phyloP scores from a whole-genome alignment of 2,797 vertebrate species.

The Xiphophorus birchmanni region DNA sequence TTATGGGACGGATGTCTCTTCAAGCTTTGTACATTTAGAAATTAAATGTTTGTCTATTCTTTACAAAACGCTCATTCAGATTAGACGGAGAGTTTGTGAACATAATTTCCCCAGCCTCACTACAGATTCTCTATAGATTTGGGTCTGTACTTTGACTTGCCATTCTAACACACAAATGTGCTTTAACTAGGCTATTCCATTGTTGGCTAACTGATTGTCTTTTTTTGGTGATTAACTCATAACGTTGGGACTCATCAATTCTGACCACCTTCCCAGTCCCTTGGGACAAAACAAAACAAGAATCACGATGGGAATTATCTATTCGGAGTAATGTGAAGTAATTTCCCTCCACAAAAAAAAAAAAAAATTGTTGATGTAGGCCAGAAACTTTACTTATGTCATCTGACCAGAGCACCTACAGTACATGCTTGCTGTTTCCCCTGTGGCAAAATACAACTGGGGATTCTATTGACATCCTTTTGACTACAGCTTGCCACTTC shows the following conservation, averaged over 20 bases:
- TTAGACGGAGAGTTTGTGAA: neutral
- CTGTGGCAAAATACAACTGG: neutral
- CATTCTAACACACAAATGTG: neutral
- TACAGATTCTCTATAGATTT: neutral
- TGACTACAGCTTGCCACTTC: too few relatives aligned
- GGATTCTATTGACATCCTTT: too few relatives aligned
- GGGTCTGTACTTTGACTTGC: neutral
- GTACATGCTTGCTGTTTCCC: neutral
- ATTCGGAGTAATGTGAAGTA: too few relatives aligned
- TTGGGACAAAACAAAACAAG: too few relatives aligned
- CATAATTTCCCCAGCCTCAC: neutral
- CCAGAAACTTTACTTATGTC: neutral
- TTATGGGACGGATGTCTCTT: neutral
- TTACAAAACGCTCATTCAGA: neutral
- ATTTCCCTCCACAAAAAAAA: neutral
- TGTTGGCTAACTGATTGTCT: neutral
- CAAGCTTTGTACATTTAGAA: neutral
- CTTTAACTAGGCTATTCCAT: neutral
- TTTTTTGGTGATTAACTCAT: too few relatives aligned
- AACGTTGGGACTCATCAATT: too few relatives aligned
- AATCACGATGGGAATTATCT: neutral
- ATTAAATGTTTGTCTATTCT: neutral
- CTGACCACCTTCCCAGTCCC: neutral
- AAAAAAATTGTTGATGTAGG: neutral
- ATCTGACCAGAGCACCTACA: neutral